phyloP scores from a whole-genome alignment of 2,113 vertebrate genomes.

The Macaca nemestrina region DNA sequence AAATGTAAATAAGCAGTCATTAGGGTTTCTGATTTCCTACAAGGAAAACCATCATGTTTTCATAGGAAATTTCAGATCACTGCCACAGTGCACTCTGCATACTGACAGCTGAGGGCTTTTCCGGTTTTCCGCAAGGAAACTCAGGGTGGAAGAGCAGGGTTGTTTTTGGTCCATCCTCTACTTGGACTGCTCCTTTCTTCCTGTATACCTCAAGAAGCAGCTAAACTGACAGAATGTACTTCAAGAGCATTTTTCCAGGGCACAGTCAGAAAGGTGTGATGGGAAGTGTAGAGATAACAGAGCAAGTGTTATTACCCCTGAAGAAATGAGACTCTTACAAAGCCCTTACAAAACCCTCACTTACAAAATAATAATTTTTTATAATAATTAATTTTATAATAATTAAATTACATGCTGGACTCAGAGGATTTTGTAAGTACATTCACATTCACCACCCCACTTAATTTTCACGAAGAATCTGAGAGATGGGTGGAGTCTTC shows the following conservation, averaged over 20 bases:
- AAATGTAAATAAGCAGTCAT: slow-evolving; percentile 22
- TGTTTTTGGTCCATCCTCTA: not conserved
- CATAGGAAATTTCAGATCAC: slow-evolving; percentile 5
- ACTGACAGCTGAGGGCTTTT: not conserved
- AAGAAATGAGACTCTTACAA: slow-evolving; percentile 13
- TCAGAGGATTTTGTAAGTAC: not conserved
- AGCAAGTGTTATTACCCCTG: not conserved
- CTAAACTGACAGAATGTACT: not conserved
- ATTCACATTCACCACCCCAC: not conserved
- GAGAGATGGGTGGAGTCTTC: not conserved
- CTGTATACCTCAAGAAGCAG: not conserved
- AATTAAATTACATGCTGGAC: not conserved
- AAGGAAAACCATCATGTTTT: slow-evolving; percentile 23
- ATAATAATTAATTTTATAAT: too few species aligned
- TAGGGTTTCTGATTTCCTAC: slow-evolving; percentile 15
- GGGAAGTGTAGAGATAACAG: slow-evolving; percentile 8
- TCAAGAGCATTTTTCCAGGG: slow-evolving; percentile 17
- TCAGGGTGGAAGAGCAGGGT: not conserved
- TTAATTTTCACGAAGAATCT: not conserved
- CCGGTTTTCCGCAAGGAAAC: not conserved
- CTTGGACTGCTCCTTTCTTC: not conserved
- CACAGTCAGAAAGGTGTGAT: not conserved
- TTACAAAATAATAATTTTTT: slow-evolving; percentile 38
- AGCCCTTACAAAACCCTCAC: not conserved
- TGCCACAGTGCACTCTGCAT: not conserved